A percentile compares a stretch with the other conserved stretches of the same genome.
phyloP scores from a whole-genome alignment of 37 sponge, comb jelly and placozoan species.

The Spongilla lacustris region DNA sequence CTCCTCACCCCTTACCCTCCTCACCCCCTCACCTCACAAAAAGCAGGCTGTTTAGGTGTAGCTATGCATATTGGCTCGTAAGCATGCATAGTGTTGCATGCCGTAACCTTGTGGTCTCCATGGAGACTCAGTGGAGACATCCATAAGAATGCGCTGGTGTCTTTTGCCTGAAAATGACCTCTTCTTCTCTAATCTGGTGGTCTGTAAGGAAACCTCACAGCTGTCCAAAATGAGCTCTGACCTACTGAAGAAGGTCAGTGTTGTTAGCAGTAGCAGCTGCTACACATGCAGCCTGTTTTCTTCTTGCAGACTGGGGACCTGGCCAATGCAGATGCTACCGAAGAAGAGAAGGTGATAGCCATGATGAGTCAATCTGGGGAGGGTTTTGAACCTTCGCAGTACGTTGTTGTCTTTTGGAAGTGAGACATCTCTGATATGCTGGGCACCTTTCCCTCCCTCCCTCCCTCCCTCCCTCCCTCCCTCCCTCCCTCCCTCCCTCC shows the following conservation, averaged over 20 bases:
- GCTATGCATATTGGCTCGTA: too few relatives aligned
- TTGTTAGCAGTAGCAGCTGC: not conserved
- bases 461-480: too few relatives aligned
- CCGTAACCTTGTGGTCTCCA: not conserved
- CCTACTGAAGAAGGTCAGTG: not conserved
- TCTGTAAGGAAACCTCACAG: not conserved
- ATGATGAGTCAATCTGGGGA: conserved; percentile 87
- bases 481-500: too few relatives aligned
- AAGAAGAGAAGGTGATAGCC: conserved; percentile 89
- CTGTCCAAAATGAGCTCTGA: not conserved
- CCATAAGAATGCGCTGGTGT: not conserved
- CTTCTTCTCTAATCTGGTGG: not conserved
- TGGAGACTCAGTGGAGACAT: not conserved
- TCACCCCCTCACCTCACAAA: too few relatives aligned
- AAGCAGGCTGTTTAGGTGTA: too few relatives aligned
- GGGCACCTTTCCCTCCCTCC: too few relatives aligned
- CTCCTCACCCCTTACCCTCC: too few relatives aligned
- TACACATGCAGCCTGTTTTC: not conserved
- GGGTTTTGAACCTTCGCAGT: conserved; percentile 74
- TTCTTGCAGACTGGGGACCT: conserved; percentile 74
- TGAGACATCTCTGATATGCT: too few relatives aligned
- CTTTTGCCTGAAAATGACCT: not conserved
- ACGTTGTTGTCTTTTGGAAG: conserved; percentile 9
- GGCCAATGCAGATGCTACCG: conserved; percentile 74
- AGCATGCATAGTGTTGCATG: not conserved